A percentile compares a stretch with the other conserved stretches of the same genome.
Conservation (phyloP, 2,888 invertebrate species). For the Iphiclides podalirius region DNA sequence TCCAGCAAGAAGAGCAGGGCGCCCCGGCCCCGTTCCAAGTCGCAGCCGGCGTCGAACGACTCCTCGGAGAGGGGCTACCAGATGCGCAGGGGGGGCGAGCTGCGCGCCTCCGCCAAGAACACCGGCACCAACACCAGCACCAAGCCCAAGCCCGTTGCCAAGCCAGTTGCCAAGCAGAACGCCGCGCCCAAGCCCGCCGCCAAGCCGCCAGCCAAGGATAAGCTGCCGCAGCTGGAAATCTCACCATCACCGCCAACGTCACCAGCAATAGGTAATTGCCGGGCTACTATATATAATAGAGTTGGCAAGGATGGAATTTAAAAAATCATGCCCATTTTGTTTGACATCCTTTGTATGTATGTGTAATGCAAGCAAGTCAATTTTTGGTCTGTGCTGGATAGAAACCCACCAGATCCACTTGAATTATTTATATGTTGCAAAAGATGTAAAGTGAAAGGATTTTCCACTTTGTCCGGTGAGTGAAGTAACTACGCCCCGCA, state of each 20-base stretch:
- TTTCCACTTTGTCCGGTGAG: no score
- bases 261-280: slow-evolving; percentile 54
- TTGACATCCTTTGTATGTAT: no score
- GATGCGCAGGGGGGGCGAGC: slow-evolving; percentile 37
- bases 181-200: slow-evolving; percentile 31
- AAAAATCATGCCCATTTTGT: no score
- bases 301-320: no score
- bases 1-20: slow-evolving; percentile 43
- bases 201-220: slow-evolving; percentile 39
- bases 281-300: no score
- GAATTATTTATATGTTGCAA: no score
- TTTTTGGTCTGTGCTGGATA: no score
- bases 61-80: slow-evolving; percentile 37
- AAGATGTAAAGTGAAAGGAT: no score
- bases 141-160: slow-evolving; percentile 37
- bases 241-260: slow-evolving; percentile 58
- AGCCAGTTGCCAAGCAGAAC: slow-evolving; percentile 28
- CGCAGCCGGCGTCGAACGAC: slow-evolving; percentile 61
- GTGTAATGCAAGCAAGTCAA: no score
- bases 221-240: slow-evolving; percentile 60
- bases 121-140: slow-evolving; percentile 16
- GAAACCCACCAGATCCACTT: no score
- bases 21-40: slow-evolving; percentile 60
- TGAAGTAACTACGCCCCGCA: no score
- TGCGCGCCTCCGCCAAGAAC: slow-evolving; percentile 53